A percentile compares a stretch with the other conserved stretches of the same genome.
phyloP scores from a whole-genome alignment of 2,113 vertebrate species.

The Pelecanoides urinatrix region DNA sequence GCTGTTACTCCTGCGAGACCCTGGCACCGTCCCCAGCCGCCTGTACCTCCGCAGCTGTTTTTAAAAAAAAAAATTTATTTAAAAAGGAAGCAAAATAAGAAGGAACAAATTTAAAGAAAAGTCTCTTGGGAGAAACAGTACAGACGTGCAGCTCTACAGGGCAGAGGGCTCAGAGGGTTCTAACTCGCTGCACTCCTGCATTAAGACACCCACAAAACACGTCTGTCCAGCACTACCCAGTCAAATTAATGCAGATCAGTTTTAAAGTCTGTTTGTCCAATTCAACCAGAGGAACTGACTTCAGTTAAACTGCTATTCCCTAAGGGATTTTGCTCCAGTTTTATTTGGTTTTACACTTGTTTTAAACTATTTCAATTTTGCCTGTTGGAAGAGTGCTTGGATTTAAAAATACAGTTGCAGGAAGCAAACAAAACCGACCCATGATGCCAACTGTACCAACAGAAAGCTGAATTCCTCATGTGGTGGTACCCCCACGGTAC shows the following conservation, averaged over 20 bases:
- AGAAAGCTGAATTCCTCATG: background rate
- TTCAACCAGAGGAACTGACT: background rate
- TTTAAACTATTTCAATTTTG: background rate
- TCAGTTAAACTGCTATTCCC: background rate
- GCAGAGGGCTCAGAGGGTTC: background rate
- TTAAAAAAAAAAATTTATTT: background rate
- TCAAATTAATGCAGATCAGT: background rate
- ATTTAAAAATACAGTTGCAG: background rate
- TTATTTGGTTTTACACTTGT: background rate
- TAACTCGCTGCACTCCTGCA: background rate
- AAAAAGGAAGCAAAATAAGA: background rate
- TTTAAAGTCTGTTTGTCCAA: background rate
- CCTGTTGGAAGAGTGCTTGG: background rate
- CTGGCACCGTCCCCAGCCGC: fast-evolving
- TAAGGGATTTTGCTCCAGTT: background rate
- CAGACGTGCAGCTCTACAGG: background rate
- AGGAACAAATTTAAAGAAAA: background rate
- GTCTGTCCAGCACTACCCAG: background rate
- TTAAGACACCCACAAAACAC: background rate
- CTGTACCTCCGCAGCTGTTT: background rate
- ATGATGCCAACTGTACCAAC: background rate
- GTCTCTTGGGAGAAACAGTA: background rate
- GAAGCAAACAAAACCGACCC: background rate
- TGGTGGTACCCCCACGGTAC: background rate
- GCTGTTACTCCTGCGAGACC: background rate